A percentile compares a stretch with the other conserved stretches of the same genome.
Conservation (phyloP, 2,113 vertebrate genomes). For the Hoplias malabaricus region DNA sequence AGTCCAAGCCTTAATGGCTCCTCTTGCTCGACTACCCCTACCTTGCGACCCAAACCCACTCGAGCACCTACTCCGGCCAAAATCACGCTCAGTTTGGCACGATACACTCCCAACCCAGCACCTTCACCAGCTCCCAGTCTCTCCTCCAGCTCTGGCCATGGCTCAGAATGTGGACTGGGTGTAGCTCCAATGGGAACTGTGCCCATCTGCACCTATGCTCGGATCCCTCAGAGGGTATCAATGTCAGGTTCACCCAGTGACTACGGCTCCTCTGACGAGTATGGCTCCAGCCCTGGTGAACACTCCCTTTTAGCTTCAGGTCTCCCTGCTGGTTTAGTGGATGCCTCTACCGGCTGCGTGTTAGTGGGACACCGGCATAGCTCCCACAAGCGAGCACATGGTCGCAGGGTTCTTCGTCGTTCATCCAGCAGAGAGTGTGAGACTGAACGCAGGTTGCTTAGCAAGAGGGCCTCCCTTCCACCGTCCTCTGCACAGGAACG, state of each 20-base stretch:
- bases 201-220: constrained; percentile 72
- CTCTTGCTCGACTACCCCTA: constrained; percentile 76
- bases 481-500: constrained; percentile 69
- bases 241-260: constrained; percentile 78
- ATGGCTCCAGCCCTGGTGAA: constrained; percentile 76
- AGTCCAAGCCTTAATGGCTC: constrained; percentile 77
- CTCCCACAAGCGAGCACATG: constrained; percentile 70
- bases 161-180: constrained; percentile 75
- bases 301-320: constrained; percentile 70
- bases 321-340: constrained; percentile 59
- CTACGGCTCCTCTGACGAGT: constrained; percentile 82
- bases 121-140: constrained; percentile 70
- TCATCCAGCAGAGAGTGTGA: constrained; percentile 72
- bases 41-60: constrained; percentile 73
- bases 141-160: constrained; percentile 78
- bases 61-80: constrained; percentile 77
- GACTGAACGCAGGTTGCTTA: constrained; percentile 69
- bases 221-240: constrained; percentile 75
- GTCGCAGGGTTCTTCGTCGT: constrained; percentile 68
- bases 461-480: constrained; percentile 75
- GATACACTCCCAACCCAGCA: constrained; percentile 74
- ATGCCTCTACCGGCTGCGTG: constrained; percentile 74
- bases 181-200: constrained; percentile 72
- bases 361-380: constrained; percentile 74
- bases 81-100: constrained; percentile 76